Evolutionary conservation across 2,113 vertebrate genomes (phyloP).

Genomic region (Epinephelus fuscoguttatus): DNA sequence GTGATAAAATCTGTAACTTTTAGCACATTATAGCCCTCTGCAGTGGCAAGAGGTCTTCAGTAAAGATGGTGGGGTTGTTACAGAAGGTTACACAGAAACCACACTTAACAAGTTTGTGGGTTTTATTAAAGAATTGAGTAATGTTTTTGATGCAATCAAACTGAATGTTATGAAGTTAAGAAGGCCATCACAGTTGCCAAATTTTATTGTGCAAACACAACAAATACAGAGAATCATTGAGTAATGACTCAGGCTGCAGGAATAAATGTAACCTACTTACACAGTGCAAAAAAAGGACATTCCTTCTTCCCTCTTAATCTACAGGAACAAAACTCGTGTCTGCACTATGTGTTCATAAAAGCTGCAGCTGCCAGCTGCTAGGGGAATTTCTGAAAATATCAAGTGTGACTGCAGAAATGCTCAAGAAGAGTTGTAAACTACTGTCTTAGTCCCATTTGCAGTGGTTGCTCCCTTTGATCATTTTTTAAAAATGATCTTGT

Average conservation of each 20-base stretch:
- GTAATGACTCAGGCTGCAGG: background rate
- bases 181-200: background rate
- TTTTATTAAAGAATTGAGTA: background rate
- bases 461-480: background rate
- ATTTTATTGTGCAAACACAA: background rate
- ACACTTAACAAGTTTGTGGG: background rate
- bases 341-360: background rate
- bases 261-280: background rate
- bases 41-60: background rate
- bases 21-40: background rate
- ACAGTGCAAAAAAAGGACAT: background rate
- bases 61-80: background rate
- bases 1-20: background rate
- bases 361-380: background rate
- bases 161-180: background rate
- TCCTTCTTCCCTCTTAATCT: background rate
- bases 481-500: background rate
- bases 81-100: background rate
- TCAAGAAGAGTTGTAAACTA: too few species aligned
- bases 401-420: too few species aligned
- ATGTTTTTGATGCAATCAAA: background rate
- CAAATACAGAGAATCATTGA: background rate
- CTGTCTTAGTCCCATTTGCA: too few species aligned
- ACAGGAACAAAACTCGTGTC: too few species aligned
- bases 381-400: background rate